Conservation (phyloP, 2,888 invertebrate genomes). For the Epiperipatus broadwayi region DNA sequence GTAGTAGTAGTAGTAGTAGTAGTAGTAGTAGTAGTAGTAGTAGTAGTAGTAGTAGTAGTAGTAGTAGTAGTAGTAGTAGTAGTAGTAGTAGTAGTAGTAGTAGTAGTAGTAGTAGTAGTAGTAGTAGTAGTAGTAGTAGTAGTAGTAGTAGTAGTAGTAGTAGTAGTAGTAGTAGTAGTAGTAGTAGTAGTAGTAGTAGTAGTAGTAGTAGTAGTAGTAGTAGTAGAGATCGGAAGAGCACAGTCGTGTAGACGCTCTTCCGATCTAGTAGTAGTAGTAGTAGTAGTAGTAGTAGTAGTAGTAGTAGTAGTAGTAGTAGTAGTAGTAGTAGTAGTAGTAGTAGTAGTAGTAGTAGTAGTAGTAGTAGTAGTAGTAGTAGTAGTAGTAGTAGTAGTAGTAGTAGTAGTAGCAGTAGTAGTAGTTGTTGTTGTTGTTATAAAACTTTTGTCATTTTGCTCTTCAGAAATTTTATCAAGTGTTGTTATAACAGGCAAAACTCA, state of each 20-base stretch:
- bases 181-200: slow-evolving; percentile 14
- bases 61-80: slow-evolving; percentile 15
- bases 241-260: no score
- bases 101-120: slow-evolving; percentile 18
- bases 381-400: slow-evolving; percentile 11
- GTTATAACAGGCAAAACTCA: no score
- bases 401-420: slow-evolving; percentile 3
- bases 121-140: slow-evolving; percentile 17
- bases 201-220: slow-evolving; percentile 14
- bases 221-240: slow-evolving; percentile 7
- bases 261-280: slow-evolving; percentile 18
- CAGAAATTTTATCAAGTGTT: no score
- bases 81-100: slow-evolving; percentile 18
- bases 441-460: no score
- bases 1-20: slow-evolving; percentile 18
- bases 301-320: slow-evolving; percentile 18
- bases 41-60: slow-evolving; percentile 15
- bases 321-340: slow-evolving; percentile 16
- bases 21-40: slow-evolving; percentile 16
- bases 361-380: slow-evolving; percentile 15
- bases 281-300: slow-evolving; percentile 18
- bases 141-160: slow-evolving; percentile 18
- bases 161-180: slow-evolving; percentile 16
- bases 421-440: slow-evolving; percentile 3
- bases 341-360: slow-evolving; percentile 15